These are phyloP conservation scores for Philopotamus ludificatus DNA, from an alignment of 1,140 invertebrate species.

Conservation along the genomic window DNA sequence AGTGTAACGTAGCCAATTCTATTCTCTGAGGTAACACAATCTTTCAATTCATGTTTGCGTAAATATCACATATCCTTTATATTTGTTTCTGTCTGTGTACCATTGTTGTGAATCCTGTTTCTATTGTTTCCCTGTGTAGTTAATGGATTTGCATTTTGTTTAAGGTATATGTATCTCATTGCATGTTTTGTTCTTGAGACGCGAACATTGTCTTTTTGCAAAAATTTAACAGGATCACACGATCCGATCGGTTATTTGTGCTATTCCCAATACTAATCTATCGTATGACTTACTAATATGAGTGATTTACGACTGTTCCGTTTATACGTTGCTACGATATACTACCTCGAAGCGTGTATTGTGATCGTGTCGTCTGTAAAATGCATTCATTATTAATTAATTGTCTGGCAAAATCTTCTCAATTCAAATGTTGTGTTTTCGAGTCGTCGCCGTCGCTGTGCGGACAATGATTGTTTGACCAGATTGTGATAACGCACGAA, in stretches of 20 bases:
- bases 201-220: neutral
- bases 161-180: conserved; percentile 2
- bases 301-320: too few relatives aligned
- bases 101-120: neutral
- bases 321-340: neutral
- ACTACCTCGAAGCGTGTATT: neutral
- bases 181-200: neutral
- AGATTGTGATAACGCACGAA: neutral
- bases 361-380: neutral
- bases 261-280: too few relatives aligned
- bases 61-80: neutral
- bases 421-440: neutral
- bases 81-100: neutral
- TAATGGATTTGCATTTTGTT: neutral
- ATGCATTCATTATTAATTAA: neutral
- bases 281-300: too few relatives aligned
- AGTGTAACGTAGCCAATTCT: neutral
- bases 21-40: neutral
- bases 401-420: neutral
- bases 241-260: too few relatives aligned
- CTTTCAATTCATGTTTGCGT: neutral
- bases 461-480: neutral
- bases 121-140: neutral
- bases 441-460: too few relatives aligned
- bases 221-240: too few relatives aligned